These are phyloP conservation scores for Elysia crispata DNA, from an alignment of 2,888 invertebrate genomes.

Conservation along the genomic window DNA sequence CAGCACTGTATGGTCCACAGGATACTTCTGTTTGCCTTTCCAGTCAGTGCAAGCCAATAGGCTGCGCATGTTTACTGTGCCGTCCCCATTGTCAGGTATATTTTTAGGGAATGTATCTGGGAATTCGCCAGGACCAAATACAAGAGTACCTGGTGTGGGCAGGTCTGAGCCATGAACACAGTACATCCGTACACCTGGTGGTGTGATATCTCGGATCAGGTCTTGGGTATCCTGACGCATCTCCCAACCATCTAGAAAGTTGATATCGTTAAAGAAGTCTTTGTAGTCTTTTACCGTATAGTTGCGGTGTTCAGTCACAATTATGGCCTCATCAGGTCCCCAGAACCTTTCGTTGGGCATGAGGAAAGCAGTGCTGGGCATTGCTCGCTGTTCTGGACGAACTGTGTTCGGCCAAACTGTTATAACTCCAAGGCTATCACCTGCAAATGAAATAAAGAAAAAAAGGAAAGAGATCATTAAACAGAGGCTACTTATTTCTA, in stretches of 20 bases:
- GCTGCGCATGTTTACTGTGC: constrained; percentile 94
- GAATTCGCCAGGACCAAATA: constrained; percentile 67
- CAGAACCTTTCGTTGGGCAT: constrained; percentile 93
- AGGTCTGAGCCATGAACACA: constrained; percentile 73
- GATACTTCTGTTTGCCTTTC: constrained; percentile 81
- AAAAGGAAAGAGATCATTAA: too few species aligned
- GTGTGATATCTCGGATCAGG: constrained; percentile 61
- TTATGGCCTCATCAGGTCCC: constrained; percentile 81
- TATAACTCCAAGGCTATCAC: constrained; percentile 92
- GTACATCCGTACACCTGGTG: constrained; percentile 74
- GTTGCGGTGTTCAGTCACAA: constrained; percentile 67
- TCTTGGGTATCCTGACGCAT: constrained; percentile 71
- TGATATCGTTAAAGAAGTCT: constrained; percentile 71
- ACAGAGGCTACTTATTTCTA: too few species aligned
- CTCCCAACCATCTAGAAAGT: constrained; percentile 66
- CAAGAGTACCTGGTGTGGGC: constrained; percentile 67
- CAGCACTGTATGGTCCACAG: constrained; percentile 82
- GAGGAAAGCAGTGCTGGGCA: constrained; percentile 96
- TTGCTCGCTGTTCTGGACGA: constrained; percentile 92
- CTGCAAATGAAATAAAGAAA: too few species aligned
- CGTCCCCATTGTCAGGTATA: constrained; percentile 92
- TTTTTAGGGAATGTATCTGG: constrained; percentile 70
- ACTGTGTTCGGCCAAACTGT: constrained; percentile 89
- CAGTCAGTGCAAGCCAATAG: constrained; percentile 90
- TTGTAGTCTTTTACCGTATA: constrained; percentile 75